Conservation (phyloP, 2,113 vertebrate genomes). For the Baryphthengus martii region DNA sequence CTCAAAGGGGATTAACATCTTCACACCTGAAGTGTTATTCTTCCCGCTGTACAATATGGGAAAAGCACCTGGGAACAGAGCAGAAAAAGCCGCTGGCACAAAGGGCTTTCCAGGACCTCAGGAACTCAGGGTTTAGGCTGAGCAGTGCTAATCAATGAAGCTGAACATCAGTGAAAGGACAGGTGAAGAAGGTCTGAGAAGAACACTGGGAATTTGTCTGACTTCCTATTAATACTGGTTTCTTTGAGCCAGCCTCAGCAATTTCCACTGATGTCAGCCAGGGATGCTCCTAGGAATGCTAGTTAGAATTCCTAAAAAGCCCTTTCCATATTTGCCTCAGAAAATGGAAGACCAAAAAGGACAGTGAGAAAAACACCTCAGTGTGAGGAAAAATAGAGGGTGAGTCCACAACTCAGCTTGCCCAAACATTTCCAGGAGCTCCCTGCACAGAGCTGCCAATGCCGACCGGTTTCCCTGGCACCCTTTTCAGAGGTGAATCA, state of each 20-base stretch:
- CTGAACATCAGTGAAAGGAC: neutral
- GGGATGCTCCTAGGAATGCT: neutral
- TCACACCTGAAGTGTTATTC: neutral
- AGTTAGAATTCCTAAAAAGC: neutral
- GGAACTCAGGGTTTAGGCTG: neutral
- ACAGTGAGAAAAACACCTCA: neutral
- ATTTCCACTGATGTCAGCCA: neutral
- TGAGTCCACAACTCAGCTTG: neutral
- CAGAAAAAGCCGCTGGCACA: neutral
- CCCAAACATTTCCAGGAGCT: neutral
- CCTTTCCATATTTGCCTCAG: neutral
- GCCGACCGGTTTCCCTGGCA: fast-evolving
- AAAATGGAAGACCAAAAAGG: neutral
- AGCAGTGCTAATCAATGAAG: neutral
- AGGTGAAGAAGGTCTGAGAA: neutral
- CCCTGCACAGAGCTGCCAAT: neutral
- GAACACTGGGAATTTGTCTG: neutral
- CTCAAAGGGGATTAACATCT: neutral
- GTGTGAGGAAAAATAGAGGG: neutral
- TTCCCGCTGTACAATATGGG: neutral
- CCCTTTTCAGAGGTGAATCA: neutral
- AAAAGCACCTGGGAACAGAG: neutral
- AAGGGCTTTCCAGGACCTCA: neutral
- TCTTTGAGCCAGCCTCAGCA: neutral
- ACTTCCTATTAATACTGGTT: neutral